Evolutionary conservation across 2,797 vertebrate genomes (phyloP).

Genomic region (Argyrosomus regius): DNA sequence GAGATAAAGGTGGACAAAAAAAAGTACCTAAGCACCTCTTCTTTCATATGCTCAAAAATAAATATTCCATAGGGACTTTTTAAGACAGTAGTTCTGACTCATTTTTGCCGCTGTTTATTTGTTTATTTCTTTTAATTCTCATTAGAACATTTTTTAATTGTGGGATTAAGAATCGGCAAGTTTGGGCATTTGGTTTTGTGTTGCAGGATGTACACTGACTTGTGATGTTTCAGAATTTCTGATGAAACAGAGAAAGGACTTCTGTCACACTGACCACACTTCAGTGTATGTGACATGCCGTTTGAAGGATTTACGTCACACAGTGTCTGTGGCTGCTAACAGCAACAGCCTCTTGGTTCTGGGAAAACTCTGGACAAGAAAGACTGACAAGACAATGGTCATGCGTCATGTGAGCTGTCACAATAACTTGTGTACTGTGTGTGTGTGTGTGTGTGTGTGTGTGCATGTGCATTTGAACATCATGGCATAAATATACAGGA

Average conservation of each 20-base stretch:
- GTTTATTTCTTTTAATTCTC: background rate
- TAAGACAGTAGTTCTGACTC: background rate
- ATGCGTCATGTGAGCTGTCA: conserved; percentile 31
- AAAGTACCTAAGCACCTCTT: background rate
- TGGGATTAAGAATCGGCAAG: too few species aligned
- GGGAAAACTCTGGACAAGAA: conserved; percentile 42
- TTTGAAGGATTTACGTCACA: conserved; percentile 4
- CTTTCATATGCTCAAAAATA: background rate
- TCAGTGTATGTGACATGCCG: background rate
- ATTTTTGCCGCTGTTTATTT: background rate
- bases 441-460: background rate
- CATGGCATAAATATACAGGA: conserved; percentile 41
- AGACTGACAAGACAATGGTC: conserved; percentile 22
- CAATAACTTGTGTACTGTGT: conserved; percentile 4
- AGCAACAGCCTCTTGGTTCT: conserved; percentile 43
- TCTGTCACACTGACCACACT: background rate
- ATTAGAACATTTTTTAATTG: too few species aligned
- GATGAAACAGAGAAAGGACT: background rate
- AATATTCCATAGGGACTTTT: background rate
- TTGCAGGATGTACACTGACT: background rate
- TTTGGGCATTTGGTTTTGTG: background rate
- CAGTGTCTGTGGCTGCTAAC: background rate
- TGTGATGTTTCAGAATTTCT: background rate
- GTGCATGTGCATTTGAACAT: conserved; percentile 16
- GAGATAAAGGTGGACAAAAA: background rate